Base-by-base conservation (phyloP, 2,888 invertebrate species). In the Tipula lateralis region DNA sequence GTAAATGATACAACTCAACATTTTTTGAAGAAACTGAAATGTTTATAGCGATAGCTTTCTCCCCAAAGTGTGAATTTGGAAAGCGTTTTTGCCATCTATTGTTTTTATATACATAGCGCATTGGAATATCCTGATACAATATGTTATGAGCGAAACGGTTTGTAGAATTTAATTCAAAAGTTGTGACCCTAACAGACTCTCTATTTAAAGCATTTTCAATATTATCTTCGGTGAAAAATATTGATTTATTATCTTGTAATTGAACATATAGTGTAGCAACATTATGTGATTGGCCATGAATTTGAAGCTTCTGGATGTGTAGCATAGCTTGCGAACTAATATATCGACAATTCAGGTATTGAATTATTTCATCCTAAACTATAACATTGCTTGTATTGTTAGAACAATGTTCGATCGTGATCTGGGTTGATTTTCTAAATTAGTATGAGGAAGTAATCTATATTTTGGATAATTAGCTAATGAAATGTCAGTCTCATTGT, bases 141-240 rank as follows among this genome's bases (percentile, higher is more conserved):
- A 66, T 12, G n/a, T 1, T 66, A 66, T 66, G 66, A 13, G 66
- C 66, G n/a, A 66, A 6, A 66, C 7, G 0, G 66, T 4, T 3
- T 66, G 66, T 12, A 66, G 66, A 66, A 19, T 66, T 66, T 66
- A 66, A 66, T 66, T 6, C 66, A 7, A 66, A 66, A 66, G 66
- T 66, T 66, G 7, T 66, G 66, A 13, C 7, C 66, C 66, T 66
- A 66, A 66, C 66, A 66, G 66, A 66, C 5, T 66, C 0, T 66
- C 66, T 66, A 13, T n/a, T 66, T 66, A 66, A 66, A 7, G 66
- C 66, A 66, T 66, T 66, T 66, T 66, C 66, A 6, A 66, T 66
- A 66, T 66, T 66, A 66, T 66, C 66, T 66, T 50, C 50, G 50
- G 50, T 50, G 50, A 50, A 50, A 50, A 50, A 50, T 50, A 50